Conservation (phyloP, 2,113 vertebrate species). For the Ranitomeya variabilis region DNA sequence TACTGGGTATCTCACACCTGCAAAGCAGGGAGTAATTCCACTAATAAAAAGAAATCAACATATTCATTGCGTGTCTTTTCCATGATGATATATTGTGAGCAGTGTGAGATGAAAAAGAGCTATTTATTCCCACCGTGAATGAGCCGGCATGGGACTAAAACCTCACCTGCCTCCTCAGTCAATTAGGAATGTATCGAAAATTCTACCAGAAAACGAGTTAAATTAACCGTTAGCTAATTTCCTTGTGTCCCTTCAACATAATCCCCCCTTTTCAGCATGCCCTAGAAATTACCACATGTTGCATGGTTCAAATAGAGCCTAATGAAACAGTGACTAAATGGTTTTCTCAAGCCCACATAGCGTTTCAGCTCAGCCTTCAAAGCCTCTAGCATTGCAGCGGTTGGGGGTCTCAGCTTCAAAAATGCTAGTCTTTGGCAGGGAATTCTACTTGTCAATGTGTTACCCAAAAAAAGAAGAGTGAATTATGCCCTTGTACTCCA, state of each 20-base stretch:
- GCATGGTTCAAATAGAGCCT: slow-evolving; percentile 98
- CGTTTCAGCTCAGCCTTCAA: slow-evolving; percentile 82
- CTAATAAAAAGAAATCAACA: slow-evolving; percentile 93
- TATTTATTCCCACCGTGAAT: slow-evolving; percentile 92
- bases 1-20: slow-evolving; percentile 83
- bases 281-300: slow-evolving; percentile 96
- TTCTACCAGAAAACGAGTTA: slow-evolving; percentile 96
- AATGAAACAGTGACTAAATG: slow-evolving; percentile 97
- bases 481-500: neutral
- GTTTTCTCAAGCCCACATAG: slow-evolving; percentile 76
- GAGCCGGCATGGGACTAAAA: slow-evolving; percentile 89
- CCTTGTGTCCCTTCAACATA: slow-evolving; percentile 90
- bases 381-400: slow-evolving; percentile 72
- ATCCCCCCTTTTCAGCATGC: slow-evolving; percentile 89
- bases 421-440: slow-evolving; percentile 75
- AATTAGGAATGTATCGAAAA: slow-evolving; percentile 99
- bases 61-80: slow-evolving; percentile 95
- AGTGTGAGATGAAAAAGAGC: slow-evolving; percentile 85
- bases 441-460: slow-evolving; percentile 79
- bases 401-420: slow-evolving; percentile 73
- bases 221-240: slow-evolving; percentile 99
- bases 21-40: slow-evolving; percentile 88
- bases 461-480: slow-evolving; percentile 63
- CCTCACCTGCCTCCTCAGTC: slow-evolving; percentile 99
- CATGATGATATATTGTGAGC: slow-evolving; percentile 91